phyloP scores from a whole-genome alignment of 2,888 invertebrate species.

The Hirtodrosophila confusa region DNA sequence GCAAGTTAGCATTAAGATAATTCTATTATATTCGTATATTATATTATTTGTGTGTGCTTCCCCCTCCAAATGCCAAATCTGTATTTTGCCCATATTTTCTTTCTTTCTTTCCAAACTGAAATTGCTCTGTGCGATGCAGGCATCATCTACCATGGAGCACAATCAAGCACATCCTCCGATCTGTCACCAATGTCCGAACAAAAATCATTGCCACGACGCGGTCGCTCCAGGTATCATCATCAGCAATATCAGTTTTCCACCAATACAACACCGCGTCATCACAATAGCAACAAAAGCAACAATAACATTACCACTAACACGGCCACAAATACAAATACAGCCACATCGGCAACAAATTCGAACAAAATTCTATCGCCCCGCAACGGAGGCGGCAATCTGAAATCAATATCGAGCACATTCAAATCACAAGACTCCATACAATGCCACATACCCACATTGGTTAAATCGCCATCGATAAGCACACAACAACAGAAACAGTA shows the following conservation, averaged over 20 bases:
- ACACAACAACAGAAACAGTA: conserved; percentile 80
- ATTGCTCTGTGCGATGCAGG: conserved; percentile 84
- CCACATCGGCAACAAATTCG: conserved; percentile 75
- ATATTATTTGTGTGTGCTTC: conserved; percentile 28
- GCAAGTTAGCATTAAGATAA: conserved; percentile 45
- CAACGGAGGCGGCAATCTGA: conserved; percentile 79
- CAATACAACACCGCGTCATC: conserved; percentile 85
- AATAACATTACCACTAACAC: conserved; percentile 72
- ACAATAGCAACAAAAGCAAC: conserved; percentile 83
- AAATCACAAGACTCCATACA: conserved; percentile 84
- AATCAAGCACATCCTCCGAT: conserved; percentile 91
- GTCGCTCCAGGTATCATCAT: conserved; percentile 88
- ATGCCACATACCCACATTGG: conserved; percentile 84
- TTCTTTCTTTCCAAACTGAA: conserved; percentile 56
- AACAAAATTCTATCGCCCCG: conserved; percentile 84
- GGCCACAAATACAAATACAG: conserved; percentile 61
- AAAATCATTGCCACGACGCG: conserved; percentile 89
- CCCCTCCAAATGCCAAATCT: conserved; percentile 52
- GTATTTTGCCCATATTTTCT: conserved; percentile 72
- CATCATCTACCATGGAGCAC: conserved; percentile 90
- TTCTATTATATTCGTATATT: conserved; percentile 7
- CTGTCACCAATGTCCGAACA: conserved; percentile 91
- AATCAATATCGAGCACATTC: conserved; percentile 83
- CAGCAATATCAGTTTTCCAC: conserved; percentile 85
- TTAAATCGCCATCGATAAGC: conserved; percentile 83